These are phyloP conservation scores for Pandemis heparana DNA, from an alignment of 2,888 invertebrate genomes.

Conservation along the genomic window DNA sequence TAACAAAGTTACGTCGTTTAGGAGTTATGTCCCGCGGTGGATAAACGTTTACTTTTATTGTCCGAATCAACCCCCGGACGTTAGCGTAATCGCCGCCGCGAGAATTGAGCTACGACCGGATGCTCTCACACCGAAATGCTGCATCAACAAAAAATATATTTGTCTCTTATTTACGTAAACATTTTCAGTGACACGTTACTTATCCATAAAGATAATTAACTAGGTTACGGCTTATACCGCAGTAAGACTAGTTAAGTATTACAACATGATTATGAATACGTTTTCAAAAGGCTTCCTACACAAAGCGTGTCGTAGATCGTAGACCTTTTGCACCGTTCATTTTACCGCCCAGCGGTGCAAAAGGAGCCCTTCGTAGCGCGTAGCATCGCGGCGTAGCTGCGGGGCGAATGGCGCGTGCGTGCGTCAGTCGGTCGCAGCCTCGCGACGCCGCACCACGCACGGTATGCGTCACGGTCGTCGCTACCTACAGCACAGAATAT, in stretches of 20 bases:
- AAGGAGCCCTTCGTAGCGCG: constrained; percentile 51
- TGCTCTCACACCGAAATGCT: constrained; percentile 55
- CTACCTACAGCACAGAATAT: constrained; percentile 58
- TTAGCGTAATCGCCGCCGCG: constrained; percentile 75
- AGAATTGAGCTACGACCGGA: constrained; percentile 65
- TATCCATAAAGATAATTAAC: neutral
- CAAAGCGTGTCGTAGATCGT: constrained; percentile 18
- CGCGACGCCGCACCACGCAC: constrained; percentile 74
- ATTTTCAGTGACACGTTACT: too few relatives aligned
- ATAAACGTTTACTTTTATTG: constrained; percentile 80
- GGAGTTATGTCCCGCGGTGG: constrained; percentile 65
- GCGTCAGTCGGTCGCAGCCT: constrained; percentile 77
- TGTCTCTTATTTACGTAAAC: neutral
- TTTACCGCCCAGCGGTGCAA: constrained; percentile 17
- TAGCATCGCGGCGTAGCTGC: constrained; percentile 61
- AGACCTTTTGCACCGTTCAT: neutral
- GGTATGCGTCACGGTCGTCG: constrained; percentile 68
- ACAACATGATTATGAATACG: neutral
- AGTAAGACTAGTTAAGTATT: neutral
- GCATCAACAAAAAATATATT: constrained; percentile 21
- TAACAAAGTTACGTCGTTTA: constrained; percentile 71
- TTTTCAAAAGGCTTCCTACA: constrained; percentile 26
- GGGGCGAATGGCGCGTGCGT: constrained; percentile 69
- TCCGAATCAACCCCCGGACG: constrained; percentile 72
- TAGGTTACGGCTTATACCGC: neutral